phyloP scores from a whole-genome alignment of 1,140 invertebrate species.

The Hylaeus anthracinus region DNA sequence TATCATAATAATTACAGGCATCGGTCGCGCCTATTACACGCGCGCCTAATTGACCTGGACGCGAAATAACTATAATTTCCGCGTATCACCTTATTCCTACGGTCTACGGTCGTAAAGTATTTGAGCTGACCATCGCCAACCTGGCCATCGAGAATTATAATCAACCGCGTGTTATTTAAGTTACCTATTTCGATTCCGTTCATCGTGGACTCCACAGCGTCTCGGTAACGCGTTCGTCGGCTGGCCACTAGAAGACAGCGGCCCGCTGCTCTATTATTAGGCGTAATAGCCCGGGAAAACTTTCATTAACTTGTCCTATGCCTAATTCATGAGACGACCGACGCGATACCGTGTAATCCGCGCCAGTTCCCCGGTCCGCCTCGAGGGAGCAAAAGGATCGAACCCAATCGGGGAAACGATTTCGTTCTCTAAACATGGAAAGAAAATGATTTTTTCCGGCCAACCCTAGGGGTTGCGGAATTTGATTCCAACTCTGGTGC shows the following conservation, averaged over 20 bases:
- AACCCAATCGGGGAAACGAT: constrained; percentile 49
- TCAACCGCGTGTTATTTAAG: constrained; percentile 46
- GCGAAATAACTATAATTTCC: constrained; percentile 49
- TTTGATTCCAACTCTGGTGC: background rate
- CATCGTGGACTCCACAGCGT: background rate
- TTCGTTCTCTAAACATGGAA: constrained; percentile 59
- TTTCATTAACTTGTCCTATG: constrained; percentile 67
- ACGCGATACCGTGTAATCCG: constrained; percentile 61
- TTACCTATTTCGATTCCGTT: constrained; percentile 36
- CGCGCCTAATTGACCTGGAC: constrained; percentile 30
- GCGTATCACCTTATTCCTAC: constrained; percentile 46
- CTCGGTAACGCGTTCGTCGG: background rate
- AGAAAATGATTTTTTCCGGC: constrained; percentile 27
- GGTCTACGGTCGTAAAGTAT: constrained; percentile 40
- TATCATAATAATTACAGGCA: constrained; percentile 42
- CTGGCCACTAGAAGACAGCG: constrained; percentile 13
- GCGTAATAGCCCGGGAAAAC: constrained; percentile 63
- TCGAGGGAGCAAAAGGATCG: background rate
- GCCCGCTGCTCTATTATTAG: constrained; percentile 62
- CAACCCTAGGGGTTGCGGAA: too few relatives aligned
- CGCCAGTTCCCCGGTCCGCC: background rate
- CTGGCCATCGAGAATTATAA: constrained; percentile 37
- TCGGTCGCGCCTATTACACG: constrained; percentile 40
- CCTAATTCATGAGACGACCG: constrained; percentile 65
- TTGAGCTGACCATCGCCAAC: background rate